Conservation (phyloP, 1,140 invertebrate genomes). For the Pseudomyrmex cubaensis region DNA sequence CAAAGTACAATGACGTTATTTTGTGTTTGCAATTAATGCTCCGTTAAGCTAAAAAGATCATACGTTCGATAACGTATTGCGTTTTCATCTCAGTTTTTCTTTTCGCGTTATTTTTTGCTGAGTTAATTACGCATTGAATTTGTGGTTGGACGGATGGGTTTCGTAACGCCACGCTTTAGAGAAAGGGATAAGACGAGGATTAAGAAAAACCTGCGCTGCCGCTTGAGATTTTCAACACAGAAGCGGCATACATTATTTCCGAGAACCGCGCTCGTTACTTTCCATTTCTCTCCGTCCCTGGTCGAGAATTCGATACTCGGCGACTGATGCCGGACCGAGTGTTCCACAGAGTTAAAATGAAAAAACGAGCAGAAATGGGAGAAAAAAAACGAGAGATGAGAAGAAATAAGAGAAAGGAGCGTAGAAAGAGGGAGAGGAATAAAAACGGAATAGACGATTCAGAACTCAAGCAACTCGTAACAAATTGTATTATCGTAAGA, state of each 20-base stretch:
- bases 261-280: slow-evolving; percentile 69
- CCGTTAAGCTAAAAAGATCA: not conserved
- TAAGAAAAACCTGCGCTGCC: slow-evolving; percentile 44
- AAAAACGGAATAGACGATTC: slow-evolving; percentile 40
- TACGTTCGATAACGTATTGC: not conserved
- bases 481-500: slow-evolving; percentile 63
- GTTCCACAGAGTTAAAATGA: not conserved
- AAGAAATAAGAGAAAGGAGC: not conserved
- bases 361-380: slow-evolving; percentile 57
- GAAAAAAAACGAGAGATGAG: slow-evolving; percentile 12
- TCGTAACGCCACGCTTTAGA: slow-evolving; percentile 29
- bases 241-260: slow-evolving; percentile 81
- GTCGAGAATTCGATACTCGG: slow-evolving; percentile 74
- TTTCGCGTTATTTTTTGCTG: slow-evolving; percentile 32
- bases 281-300: slow-evolving; percentile 53
- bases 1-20: not conserved
- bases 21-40: no score
- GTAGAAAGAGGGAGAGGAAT: not conserved
- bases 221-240: slow-evolving; percentile 77
- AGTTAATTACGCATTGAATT: slow-evolving; percentile 24
- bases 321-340: slow-evolving; percentile 40
- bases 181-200: slow-evolving; percentile 56
- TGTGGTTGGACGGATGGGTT: not conserved
- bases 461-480: slow-evolving; percentile 72
- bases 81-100: not conserved